Conservation (phyloP, 2,797 vertebrate genomes). For the Lindbergichthys nudifrons region DNA sequence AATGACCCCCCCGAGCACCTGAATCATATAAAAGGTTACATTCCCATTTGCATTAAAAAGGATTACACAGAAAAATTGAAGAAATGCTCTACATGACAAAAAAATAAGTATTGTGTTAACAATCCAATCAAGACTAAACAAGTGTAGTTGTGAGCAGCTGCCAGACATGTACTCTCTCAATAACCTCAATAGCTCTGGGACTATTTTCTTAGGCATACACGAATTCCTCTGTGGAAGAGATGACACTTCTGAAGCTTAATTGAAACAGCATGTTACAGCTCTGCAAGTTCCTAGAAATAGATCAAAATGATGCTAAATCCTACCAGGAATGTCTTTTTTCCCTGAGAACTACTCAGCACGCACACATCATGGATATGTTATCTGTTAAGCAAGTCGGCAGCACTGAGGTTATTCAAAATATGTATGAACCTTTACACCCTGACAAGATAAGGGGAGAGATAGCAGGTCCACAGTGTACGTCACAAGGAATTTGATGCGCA, state of each 20-base stretch:
- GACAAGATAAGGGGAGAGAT: not conserved
- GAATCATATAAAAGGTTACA: constrained; percentile 10
- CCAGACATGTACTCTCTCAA: not conserved
- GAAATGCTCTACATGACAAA: not conserved
- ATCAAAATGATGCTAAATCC: constrained; percentile 13
- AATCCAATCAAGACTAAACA: not conserved
- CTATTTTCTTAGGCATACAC: not conserved
- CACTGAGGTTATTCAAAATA: constrained; percentile 3
- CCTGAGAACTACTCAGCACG: constrained; percentile 3
- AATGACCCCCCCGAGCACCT: constrained; percentile 72
- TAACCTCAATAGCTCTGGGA: not conserved
- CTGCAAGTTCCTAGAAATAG: not conserved
- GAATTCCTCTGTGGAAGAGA: not conserved
- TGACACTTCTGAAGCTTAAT: constrained; percentile 19
- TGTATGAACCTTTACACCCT: not conserved
- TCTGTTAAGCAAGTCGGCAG: too few species aligned
- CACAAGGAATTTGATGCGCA: too few species aligned
- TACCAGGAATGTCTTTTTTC: constrained; percentile 6
- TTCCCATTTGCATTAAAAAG: not conserved
- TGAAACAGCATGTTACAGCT: constrained; percentile 35
- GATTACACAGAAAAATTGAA: not conserved
- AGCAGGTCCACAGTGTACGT: too few species aligned
- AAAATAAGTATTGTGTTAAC: not conserved
- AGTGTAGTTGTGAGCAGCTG: not conserved
- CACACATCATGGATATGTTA: not conserved